Evolutionary conservation across 2,797 vertebrate genomes (phyloP), one percentile per base, ranked within the genome.

Genomic region (Neostethus bicornis): DNA sequence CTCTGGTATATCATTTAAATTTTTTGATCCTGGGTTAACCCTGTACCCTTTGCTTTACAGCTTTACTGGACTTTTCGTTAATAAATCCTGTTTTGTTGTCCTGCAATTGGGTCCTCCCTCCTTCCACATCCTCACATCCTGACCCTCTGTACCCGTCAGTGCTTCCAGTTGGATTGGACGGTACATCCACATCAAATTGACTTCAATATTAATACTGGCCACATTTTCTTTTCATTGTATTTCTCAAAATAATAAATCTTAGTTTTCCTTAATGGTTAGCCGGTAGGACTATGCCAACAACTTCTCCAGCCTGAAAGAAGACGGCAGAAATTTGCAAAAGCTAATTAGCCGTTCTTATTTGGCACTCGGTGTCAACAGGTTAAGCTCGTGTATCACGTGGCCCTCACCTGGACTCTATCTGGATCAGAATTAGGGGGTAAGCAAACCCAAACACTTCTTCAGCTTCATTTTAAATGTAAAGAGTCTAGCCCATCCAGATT

Each of bases 261-360:
- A 4, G 20, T 38, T 13, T 41, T 38, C 28, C 20, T 32, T 44
- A 21, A 2, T 38, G 52, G 53, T 52, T 47, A 38, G 34, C 19
- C 26, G 29, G 46, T 2, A 17, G 12, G 49, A 31, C 28, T 26
- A 7, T 14, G 21, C 53, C 54, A 26, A 55, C 68, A 35, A 55
- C 35, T 1, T 21, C 58, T 57, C 38, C 32, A 51, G 44, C 52
- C 54, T 26, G 57, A 79, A 80, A 66, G 49, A 66, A 74, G 42
- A 5, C 80, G 80, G 67, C 81, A 79, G 47, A 54, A 55, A 61
- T 63, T 25, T 71, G 58, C 59, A 73, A 81, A 76, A 83, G 59
- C 75, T 84, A 85, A 85, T 87, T 77, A 86, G 51, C 25, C 10
- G 51, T 47, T 72, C 53, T 34, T 63, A 70, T 61, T 80, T 75